phyloP scores from a whole-genome alignment of 2,888 invertebrate genomes.

The Odontocerum albicorne region DNA sequence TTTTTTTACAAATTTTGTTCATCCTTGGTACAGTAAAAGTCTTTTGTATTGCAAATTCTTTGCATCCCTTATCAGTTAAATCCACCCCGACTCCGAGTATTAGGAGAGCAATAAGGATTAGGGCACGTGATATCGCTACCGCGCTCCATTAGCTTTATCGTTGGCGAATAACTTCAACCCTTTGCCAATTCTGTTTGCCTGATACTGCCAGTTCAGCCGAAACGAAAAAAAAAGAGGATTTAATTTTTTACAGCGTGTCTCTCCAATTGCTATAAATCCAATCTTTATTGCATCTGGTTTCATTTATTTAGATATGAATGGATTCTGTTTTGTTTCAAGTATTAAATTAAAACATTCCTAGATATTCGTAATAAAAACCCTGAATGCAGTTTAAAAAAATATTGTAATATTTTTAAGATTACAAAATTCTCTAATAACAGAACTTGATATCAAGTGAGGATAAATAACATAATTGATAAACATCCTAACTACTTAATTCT shows the following conservation, averaged over 20 bases:
- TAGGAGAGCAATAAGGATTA: constrained; percentile 35
- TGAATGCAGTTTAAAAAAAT: too few species aligned
- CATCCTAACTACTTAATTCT: too few species aligned
- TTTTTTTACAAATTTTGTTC: constrained; percentile 15
- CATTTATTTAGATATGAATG: too few species aligned
- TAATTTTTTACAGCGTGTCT: background rate
- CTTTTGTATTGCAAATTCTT: constrained; percentile 33
- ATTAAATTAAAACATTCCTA: too few species aligned
- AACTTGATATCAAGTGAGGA: too few species aligned
- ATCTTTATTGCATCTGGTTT: too few species aligned
- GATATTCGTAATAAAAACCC: too few species aligned
- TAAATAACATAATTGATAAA: too few species aligned
- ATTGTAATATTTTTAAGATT: too few species aligned
- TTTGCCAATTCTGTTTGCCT: constrained; percentile 23
- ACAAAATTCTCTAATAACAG: too few species aligned
- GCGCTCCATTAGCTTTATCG: constrained; percentile 36
- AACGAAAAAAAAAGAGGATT: background rate
- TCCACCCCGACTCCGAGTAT: constrained; percentile 14
- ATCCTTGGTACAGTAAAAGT: constrained; percentile 1
- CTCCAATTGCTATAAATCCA: too few species aligned
- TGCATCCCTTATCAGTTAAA: constrained; percentile 17
- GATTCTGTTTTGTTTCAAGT: too few species aligned
- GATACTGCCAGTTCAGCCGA: constrained; percentile 1
- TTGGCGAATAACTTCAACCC: constrained; percentile 33
- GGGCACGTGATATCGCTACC: constrained; percentile 31